A percentile compares a stretch with the other conserved stretches of the same genome.
These are phyloP conservation scores for Neosilurus mollespiculum DNA, from an alignment of 2,797 vertebrate species.

Conservation along the genomic window DNA sequence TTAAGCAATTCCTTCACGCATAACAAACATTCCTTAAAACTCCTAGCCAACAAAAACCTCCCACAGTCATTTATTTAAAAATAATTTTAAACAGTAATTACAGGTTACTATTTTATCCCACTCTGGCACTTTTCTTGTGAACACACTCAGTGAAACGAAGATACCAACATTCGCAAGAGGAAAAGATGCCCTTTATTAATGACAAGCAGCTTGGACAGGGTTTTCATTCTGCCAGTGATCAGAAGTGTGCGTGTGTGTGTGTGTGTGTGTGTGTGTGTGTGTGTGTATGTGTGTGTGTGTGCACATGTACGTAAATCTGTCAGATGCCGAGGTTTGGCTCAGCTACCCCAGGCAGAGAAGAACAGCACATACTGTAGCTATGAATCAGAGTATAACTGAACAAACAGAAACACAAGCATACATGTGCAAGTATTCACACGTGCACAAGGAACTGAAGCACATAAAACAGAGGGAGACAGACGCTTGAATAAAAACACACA, in stretches of 20 bases:
- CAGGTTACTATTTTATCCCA: slow-evolving; percentile 53
- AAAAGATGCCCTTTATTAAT: slow-evolving; percentile 61
- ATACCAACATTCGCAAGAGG: slow-evolving; percentile 55
- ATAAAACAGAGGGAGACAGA: slow-evolving; percentile 49
- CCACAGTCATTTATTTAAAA: slow-evolving; percentile 40
- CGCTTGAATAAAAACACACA: slow-evolving; percentile 16
- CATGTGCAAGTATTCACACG: slow-evolving; percentile 20
- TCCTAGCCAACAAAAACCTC: slow-evolving; percentile 25
- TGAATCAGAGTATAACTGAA: slow-evolving; percentile 64
- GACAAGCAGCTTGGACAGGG: slow-evolving; percentile 65
- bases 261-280: slow-evolving; percentile 17
- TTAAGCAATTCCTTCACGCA: slow-evolving; percentile 7
- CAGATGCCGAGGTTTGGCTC: slow-evolving; percentile 60
- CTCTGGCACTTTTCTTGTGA: background rate
- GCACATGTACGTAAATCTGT: slow-evolving; percentile 64
- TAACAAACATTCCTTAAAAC: slow-evolving; percentile 30
- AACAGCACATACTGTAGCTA: slow-evolving; percentile 46
- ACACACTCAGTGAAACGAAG: slow-evolving; percentile 36
- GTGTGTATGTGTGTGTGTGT: background rate
- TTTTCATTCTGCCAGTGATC: slow-evolving; percentile 67
- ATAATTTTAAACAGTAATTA: slow-evolving; percentile 52
- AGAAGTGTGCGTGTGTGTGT: slow-evolving; percentile 41
- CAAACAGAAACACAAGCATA: slow-evolving; percentile 10
- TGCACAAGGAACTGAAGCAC: slow-evolving; percentile 53
- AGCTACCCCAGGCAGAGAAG: slow-evolving; percentile 66